Base-by-base conservation (phyloP, 2,113 vertebrate species). In the Oenanthe melanoleuca region DNA sequence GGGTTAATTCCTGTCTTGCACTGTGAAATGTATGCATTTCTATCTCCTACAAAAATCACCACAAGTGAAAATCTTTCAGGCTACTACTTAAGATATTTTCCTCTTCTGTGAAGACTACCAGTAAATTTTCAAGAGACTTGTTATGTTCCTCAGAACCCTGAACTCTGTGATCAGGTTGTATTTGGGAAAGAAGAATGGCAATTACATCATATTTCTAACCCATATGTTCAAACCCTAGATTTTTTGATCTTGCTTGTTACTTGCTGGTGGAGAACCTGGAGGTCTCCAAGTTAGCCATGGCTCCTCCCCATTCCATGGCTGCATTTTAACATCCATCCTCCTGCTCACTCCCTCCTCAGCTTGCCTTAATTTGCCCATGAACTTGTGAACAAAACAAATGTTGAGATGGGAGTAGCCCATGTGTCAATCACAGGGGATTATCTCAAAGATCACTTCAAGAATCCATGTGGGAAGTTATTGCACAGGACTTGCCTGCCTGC, bases 271-370 rank as follows among this genome's bases (percentile, higher is more conserved):
- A 50, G 45, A 89, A 53, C 8, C 25, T 37, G 40, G 50, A 57
- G 12, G 33, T 77, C 7, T 34, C 14, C 9, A 33, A 6, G 19
- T n/a, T 42, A 86, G 34, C 69, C 17, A 65, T 14, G 28, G 33
- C 40, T 77, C 40, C 34, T 86, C 34, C 49, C 34, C 3, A 49
- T 40, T 34, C 11, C 1, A 0, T 0, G 0, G 17, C 37, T 50
- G 34, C 1, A 5, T 69, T 77, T 77, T 50, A 91, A 52, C 21
- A 63, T 38, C 34, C 7, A 5, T 50, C 12, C 31, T 38, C 15
- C 47, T 55, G 31, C 37, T 70, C 34, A 19, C n/a, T 80, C 34
- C 11, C 34, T 70, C 25, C 29, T 71, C 73, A 72, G 47, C 42
- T 84, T 77, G 38, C 53, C 4, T 6, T n/a, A 44, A 52, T 37